Conservation (phyloP, 2,888 invertebrate species). For the Achlya flavicornis region DNA sequence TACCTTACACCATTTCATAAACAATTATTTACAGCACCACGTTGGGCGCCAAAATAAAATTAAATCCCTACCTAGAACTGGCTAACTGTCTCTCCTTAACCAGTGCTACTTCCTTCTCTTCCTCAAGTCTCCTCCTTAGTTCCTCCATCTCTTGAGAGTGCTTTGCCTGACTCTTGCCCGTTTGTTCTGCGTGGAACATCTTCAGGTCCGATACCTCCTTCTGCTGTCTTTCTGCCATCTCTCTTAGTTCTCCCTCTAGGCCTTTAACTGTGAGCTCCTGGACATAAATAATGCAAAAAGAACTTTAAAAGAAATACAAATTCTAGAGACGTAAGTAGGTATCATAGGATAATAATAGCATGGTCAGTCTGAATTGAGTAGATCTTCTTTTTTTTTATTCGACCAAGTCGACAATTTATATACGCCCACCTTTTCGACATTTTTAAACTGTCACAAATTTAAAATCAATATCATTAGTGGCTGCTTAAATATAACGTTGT, state of each 20-base stretch:
- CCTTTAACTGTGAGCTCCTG: constrained; percentile 93
- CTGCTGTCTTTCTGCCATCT: constrained; percentile 89
- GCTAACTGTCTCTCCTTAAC: constrained; percentile 75
- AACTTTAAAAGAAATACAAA: neutral
- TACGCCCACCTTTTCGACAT: too few species aligned
- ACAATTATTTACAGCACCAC: neutral
- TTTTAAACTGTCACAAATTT: too few species aligned
- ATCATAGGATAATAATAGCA: too few species aligned
- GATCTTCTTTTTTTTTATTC: too few species aligned
- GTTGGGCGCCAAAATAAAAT: neutral
- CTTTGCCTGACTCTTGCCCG: constrained; percentile 66
- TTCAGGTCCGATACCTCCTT: constrained; percentile 84
- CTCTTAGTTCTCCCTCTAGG: constrained; percentile 92
- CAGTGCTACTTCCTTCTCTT: constrained; percentile 70
- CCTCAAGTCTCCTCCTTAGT: constrained; percentile 82
- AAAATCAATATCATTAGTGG: too few species aligned
- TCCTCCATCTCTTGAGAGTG: constrained; percentile 73
- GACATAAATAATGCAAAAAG: neutral
- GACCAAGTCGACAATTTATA: too few species aligned
- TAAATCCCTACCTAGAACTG: constrained; percentile 61
- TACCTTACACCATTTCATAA: too few species aligned
- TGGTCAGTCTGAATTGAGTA: too few species aligned
- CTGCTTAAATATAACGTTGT: too few species aligned
- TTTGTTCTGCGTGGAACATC: constrained; percentile 71
- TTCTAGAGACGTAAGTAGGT: too few species aligned